Base-by-base conservation (phyloP, 2,113 vertebrate species). In the Prietella phreatophila region DNA sequence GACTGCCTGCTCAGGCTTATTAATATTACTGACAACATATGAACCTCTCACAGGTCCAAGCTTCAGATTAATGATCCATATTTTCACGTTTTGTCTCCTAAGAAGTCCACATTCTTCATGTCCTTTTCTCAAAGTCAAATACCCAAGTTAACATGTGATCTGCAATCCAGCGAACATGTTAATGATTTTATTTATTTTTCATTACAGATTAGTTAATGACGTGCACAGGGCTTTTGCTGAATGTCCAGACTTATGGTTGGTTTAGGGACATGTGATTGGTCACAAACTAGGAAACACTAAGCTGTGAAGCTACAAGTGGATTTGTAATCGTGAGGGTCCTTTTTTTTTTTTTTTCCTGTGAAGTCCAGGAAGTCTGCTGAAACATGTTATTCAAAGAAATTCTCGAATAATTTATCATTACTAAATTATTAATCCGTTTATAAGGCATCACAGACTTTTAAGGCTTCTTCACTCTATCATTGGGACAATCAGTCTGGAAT, bases 21-120 rank as follows among this genome's bases (percentile, higher is more conserved):
- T 91, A 90, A 92, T 94, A 89, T 89, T 91, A 84, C 86, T 67
- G 88, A 92, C 91, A 91, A 84, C 86, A 90, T 91, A 90, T 80
- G 85, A 91, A 91, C 1, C 79, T 85, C 39, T 84, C 61, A 60
- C 42, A 56, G 65, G 13, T 20, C 60, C 63, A 60, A 39, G 22
- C n/a, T 69, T 27, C 36, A 22, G 9, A 53, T 56, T 73, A 85
- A 85, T 56, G 83, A 85, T 39, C 69, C 56, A 2, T 30, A 17
- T 14, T 83, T 60, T 56, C 47, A 55, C 6, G n/a, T 81, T 81
- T 81, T 81, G 17, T 55, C 17, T 80, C 33, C 17, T 20, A 9
- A 56, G n/a, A 33, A 56, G 17, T 56, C 50, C 53, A 33, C 50
- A 33, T 80, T 33, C 53, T 9, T n/a, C 27, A 17, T 50, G 47